These are phyloP conservation scores for Agrotis clavis DNA, from an alignment of 2,888 invertebrate genomes.

Conservation along the genomic window DNA sequence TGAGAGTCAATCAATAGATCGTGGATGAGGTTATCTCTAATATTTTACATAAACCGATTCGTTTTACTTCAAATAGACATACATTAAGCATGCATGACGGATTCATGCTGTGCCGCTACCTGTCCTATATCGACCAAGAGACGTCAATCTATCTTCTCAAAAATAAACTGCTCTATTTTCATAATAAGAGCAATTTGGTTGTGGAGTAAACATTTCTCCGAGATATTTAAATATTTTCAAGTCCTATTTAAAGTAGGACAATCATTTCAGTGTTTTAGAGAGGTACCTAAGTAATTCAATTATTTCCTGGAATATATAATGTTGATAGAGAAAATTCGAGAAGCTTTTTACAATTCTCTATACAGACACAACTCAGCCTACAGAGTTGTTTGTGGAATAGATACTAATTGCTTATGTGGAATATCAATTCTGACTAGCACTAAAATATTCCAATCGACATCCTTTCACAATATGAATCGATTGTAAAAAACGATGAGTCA, in stretches of 20 bases:
- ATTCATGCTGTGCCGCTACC: slow-evolving; percentile 43
- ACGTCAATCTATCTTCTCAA: slow-evolving; percentile 45
- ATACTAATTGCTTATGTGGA: slow-evolving; percentile 8
- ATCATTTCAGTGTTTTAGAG: slow-evolving; percentile 1
- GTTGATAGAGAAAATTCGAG: neutral
- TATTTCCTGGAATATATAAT: neutral
- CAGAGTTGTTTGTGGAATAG: neutral
- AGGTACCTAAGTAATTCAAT: neutral
- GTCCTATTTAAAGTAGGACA: neutral
- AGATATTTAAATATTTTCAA: neutral
- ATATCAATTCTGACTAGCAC: neutral
- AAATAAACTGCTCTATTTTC: slow-evolving; percentile 41
- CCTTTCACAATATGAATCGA: slow-evolving; percentile 33
- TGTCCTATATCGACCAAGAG: slow-evolving; percentile 47
- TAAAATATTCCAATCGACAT: slow-evolving; percentile 27
- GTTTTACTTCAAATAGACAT: slow-evolving; percentile 34
- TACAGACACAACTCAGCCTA: too few species aligned
- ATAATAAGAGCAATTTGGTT: slow-evolving; percentile 12
- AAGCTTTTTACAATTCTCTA: neutral
- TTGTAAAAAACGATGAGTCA: slow-evolving; percentile 39
- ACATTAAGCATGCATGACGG: slow-evolving; percentile 39
- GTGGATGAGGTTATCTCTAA: slow-evolving; percentile 23
- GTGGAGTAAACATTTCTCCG: slow-evolving; percentile 15
- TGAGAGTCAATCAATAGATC: slow-evolving; percentile 37
- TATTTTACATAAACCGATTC: slow-evolving; percentile 42